Evolutionary conservation across 2,888 invertebrate genomes (phyloP).

Genomic region (Seira musarum): DNA sequence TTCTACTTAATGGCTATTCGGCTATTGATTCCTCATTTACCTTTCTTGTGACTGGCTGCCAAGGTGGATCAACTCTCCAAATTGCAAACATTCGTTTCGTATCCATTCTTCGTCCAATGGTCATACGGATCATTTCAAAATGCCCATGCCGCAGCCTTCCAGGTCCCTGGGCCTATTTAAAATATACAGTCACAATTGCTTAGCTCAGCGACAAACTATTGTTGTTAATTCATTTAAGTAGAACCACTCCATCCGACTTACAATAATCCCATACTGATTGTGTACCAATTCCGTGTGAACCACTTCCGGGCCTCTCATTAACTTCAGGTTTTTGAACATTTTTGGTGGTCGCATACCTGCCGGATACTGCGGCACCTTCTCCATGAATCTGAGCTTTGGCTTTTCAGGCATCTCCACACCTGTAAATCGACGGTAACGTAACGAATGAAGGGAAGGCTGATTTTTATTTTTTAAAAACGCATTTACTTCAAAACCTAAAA

Average conservation of each 20-base stretch:
- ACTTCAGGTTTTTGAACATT: constrained; percentile 86
- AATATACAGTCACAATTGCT: too few species aligned
- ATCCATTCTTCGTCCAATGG: constrained; percentile 85
- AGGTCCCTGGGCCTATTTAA: constrained; percentile 83
- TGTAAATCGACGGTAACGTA: constrained; percentile 71
- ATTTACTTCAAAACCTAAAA: background rate
- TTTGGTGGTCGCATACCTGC: constrained; percentile 82
- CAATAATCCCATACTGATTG: constrained; percentile 94
- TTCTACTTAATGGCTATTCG: too few species aligned
- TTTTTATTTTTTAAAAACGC: background rate
- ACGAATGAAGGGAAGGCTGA: background rate
- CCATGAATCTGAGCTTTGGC: constrained; percentile 80
- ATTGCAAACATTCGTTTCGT: constrained; percentile 89
- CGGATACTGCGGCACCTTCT: constrained; percentile 82
- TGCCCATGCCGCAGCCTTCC: constrained; percentile 87
- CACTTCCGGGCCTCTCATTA: constrained; percentile 92
- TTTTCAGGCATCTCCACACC: constrained; percentile 83
- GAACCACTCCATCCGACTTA: too few species aligned
- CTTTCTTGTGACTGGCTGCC: constrained; percentile 95
- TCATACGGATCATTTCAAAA: constrained; percentile 89
- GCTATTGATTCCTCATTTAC: too few species aligned
- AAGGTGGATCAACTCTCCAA: constrained; percentile 95
- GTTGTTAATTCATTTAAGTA: constrained; percentile 36
- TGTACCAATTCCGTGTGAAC: constrained; percentile 89
- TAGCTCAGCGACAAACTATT: background rate